Evolutionary conservation across 2,113 vertebrate genomes (phyloP).

Genomic region (Opisthocomus hoazin): DNA sequence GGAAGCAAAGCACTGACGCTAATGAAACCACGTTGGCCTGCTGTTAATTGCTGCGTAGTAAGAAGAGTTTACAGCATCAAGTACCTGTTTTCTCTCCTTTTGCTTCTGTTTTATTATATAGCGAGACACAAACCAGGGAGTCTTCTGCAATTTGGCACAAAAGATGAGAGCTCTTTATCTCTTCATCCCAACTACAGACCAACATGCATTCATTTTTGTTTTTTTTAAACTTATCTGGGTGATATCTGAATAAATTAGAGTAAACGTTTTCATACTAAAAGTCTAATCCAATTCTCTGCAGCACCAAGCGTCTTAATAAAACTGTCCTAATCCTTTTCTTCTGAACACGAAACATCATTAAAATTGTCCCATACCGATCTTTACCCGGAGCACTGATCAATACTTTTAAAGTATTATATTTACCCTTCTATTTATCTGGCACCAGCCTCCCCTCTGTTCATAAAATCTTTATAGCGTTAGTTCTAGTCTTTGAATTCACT

Average conservation of each 20-base stretch:
- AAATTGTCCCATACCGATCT: not conserved
- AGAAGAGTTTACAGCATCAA: not conserved
- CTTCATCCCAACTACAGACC: not conserved
- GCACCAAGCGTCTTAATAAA: not conserved
- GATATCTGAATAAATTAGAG: not conserved
- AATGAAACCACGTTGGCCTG: fast-evolving
- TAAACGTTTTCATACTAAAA: not conserved
- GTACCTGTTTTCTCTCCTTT: not conserved
- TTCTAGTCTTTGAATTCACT: not conserved
- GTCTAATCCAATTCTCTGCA: not conserved
- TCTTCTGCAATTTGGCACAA: not conserved
- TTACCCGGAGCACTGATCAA: not conserved
- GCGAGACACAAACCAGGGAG: not conserved
- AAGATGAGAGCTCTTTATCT: not conserved
- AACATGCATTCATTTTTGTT: fast-evolving
- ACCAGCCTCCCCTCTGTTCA: not conserved
- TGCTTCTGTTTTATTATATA: not conserved
- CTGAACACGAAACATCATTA: not conserved
- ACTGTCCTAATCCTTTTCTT: not conserved
- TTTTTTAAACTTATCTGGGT: not conserved
- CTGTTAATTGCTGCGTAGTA: not conserved
- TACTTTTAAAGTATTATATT: not conserved
- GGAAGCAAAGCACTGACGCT: not conserved
- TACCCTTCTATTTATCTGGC: not conserved
- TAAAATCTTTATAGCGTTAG: not conserved